A percentile compares a stretch with the other conserved stretches of the same genome.
These are phyloP conservation scores for Leptinotarsa undecemlineata DNA, from an alignment of 1,140 invertebrate species.

Conservation along the genomic window DNA sequence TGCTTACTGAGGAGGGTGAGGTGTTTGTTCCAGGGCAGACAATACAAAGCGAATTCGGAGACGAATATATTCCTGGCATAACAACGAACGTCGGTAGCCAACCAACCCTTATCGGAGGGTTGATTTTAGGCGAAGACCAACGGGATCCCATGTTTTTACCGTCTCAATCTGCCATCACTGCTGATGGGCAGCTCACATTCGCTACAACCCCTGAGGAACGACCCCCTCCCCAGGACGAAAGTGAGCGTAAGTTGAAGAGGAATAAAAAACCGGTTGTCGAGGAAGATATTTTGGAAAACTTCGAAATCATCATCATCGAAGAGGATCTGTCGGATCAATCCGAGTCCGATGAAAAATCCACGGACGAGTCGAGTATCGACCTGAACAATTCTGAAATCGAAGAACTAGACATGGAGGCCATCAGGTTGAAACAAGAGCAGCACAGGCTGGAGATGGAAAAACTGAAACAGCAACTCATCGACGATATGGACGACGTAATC, in stretches of 20 bases:
- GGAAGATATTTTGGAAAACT: conserved; percentile 28
- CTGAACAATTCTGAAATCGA: conserved; percentile 42
- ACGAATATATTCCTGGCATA: conserved; percentile 73
- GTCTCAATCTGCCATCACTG: conserved; percentile 61
- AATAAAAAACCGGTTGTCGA: conserved; percentile 43
- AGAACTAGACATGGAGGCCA: conserved; percentile 44
- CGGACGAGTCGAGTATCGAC: conserved; percentile 36
- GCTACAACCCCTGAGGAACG: conserved; percentile 49
- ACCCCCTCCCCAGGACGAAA: conserved; percentile 43
- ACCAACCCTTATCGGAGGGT: conserved; percentile 66
- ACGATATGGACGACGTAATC: conserved; percentile 52
- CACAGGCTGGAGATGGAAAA: conserved; percentile 45
- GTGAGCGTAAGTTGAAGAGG: conserved; percentile 40
- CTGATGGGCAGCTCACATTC: conserved; percentile 60
- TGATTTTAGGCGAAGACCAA: conserved; percentile 52
- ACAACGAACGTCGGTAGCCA: conserved; percentile 70
- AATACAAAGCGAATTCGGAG: conserved; percentile 67
- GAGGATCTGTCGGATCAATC: conserved; percentile 24
- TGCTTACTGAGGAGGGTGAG: conserved; percentile 69
- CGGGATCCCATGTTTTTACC: conserved; percentile 60
- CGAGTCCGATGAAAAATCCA: conserved; percentile 40
- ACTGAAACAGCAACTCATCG: conserved; percentile 40
- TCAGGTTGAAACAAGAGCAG: conserved; percentile 45
- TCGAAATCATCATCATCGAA: conserved; percentile 38
- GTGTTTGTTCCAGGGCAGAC: conserved; percentile 76